A percentile compares a stretch with the other conserved stretches of the same genome.
phyloP scores from a whole-genome alignment of 2,888 invertebrate species.

The Anoncus sp. region DNA sequence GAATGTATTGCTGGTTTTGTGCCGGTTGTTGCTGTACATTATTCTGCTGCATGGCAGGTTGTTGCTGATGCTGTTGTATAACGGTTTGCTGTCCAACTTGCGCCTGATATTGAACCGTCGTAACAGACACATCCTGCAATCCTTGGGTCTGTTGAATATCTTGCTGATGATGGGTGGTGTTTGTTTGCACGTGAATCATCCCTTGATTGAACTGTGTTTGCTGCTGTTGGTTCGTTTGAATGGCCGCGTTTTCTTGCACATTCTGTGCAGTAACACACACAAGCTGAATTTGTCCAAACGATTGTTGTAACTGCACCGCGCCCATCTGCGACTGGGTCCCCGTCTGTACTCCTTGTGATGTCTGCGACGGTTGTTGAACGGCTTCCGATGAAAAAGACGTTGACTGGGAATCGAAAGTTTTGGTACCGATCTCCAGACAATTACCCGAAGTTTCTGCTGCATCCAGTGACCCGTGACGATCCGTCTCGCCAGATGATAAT shows the following conservation, averaged over 20 bases:
- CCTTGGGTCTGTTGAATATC: slow-evolving; percentile 64
- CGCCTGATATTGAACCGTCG: slow-evolving; percentile 69
- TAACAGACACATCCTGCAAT: slow-evolving; percentile 51
- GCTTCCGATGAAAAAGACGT: slow-evolving; percentile 1
- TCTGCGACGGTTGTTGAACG: slow-evolving; percentile 60
- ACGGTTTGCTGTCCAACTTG: slow-evolving; percentile 65
- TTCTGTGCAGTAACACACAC: slow-evolving; percentile 63
- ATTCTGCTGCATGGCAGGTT: slow-evolving; percentile 10
- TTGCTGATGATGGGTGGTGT: slow-evolving; percentile 61
- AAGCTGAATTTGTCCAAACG: slow-evolving; percentile 52
- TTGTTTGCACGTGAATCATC: slow-evolving; percentile 63
- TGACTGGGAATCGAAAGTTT: not conserved
- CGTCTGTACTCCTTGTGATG: slow-evolving; percentile 63
- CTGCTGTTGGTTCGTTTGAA: slow-evolving; percentile 62
- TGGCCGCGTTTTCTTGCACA: slow-evolving; percentile 68
- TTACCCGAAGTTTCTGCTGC: not conserved
- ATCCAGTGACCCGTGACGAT: slow-evolving; percentile 20
- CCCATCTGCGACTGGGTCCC: slow-evolving; percentile 64
- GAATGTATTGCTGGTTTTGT: slow-evolving; percentile 69
- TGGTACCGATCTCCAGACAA: slow-evolving; percentile 23
- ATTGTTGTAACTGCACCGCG: slow-evolving; percentile 46
- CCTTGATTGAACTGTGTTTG: slow-evolving; percentile 52
- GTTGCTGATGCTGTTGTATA: slow-evolving; percentile 56
- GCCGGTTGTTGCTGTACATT: slow-evolving; percentile 47
- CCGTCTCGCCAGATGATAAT: slow-evolving; percentile 75